phyloP scores from a whole-genome alignment of 2,113 vertebrate genomes.

The Heterotilapia buettikoferi region DNA sequence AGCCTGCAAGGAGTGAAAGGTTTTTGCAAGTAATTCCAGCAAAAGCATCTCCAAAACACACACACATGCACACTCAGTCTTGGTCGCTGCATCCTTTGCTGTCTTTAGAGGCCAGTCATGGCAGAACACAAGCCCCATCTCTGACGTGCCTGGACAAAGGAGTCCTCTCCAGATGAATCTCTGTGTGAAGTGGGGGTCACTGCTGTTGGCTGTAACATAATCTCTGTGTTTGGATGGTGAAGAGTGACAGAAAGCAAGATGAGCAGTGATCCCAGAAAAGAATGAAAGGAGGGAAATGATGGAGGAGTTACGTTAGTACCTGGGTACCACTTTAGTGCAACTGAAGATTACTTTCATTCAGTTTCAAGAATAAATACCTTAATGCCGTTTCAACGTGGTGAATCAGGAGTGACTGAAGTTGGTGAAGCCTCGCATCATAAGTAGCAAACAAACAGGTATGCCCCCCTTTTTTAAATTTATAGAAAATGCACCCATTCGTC shows the following conservation, averaged over 20 bases:
- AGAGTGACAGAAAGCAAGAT: constrained; percentile 31
- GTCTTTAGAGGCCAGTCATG: constrained; percentile 1
- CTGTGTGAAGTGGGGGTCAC: neutral
- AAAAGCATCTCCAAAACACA: neutral
- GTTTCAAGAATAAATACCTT: neutral
- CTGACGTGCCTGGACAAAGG: constrained; percentile 23
- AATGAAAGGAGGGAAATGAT: neutral
- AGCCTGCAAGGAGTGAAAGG: neutral
- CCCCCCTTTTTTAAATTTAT: neutral
- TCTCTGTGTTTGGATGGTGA: constrained; percentile 17
- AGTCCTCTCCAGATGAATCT: constrained; percentile 8
- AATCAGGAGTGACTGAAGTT: neutral
- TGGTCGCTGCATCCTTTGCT: neutral
- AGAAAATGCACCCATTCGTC: neutral
- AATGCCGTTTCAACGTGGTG: neutral
- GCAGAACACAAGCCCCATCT: constrained; percentile 1
- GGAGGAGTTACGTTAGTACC: too few species aligned
- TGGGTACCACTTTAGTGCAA: neutral
- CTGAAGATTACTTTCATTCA: neutral
- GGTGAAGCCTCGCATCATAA: neutral
- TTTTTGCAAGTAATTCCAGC: neutral
- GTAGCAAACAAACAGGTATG: neutral
- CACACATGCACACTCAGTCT: neutral
- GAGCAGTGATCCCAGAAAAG: constrained; percentile 8
- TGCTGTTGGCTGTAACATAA: constrained; percentile 30